These are phyloP conservation scores for Oreochromis aureus DNA, from an alignment of 2,113 vertebrate species.

Conservation along the genomic window DNA sequence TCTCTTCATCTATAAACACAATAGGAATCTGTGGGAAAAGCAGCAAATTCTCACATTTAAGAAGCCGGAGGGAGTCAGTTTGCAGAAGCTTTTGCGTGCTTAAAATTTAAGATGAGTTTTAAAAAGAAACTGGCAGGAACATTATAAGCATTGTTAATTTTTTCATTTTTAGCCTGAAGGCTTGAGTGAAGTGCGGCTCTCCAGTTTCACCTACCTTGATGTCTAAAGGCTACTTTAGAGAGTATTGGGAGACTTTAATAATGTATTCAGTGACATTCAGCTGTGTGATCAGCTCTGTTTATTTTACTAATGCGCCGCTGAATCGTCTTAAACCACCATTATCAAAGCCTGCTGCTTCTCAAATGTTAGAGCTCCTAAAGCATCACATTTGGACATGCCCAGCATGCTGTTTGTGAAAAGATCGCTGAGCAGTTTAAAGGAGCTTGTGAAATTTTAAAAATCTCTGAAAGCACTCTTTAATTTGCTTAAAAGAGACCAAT, in stretches of 20 bases:
- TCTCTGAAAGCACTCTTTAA: background rate
- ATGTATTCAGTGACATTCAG: background rate
- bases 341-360: background rate
- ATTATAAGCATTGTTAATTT: background rate
- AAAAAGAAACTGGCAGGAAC: background rate
- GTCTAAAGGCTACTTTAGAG: background rate
- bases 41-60: background rate
- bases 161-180: background rate
- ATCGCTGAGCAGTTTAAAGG: background rate
- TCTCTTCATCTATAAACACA: background rate
- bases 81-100: background rate
- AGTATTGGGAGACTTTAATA: background rate
- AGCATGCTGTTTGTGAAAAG: background rate
- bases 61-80: background rate
- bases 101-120: background rate
- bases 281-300: background rate
- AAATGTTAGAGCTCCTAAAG: background rate
- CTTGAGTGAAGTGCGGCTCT: background rate
- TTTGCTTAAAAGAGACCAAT: background rate
- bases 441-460: background rate
- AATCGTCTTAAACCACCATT: background rate
- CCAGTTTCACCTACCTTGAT: background rate
- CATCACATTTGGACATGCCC: background rate
- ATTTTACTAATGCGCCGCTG: background rate
- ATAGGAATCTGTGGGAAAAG: background rate